Base-by-base conservation (phyloP, 2,113 vertebrate species). In the Gymnobelideus leadbeateri region DNA sequence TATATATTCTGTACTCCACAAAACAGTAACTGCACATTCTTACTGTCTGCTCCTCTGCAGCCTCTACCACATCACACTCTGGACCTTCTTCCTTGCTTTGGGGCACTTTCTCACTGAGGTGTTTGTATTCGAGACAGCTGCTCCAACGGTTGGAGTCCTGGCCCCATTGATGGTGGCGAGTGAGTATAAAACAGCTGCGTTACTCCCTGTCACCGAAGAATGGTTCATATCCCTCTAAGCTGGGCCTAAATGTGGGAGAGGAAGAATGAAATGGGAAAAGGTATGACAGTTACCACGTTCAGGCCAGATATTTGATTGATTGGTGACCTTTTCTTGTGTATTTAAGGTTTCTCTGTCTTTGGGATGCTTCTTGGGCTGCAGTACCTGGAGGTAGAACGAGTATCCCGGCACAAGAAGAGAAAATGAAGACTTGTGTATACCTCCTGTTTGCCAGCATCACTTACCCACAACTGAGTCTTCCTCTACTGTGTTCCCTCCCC, bases 51-150 rank as follows among this genome's bases (percentile, higher is more conserved):
- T 96, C 91, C 95, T 84, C 91, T 47, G 54, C 98, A 99, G 99
- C 97, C 99, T 99, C n/a, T 99, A 99, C 97, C 99, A 99, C 98
- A 98, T 99, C 98, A 99, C 99, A 0, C 98, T 99, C 37, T 99
- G 99, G 98, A 99, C 99, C 31, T 99, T 99, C 98, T 98, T 99
- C 92, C 97, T 99, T 95, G 99, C 99, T 43, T 97, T 99, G 93
- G 99, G 99, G 14, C 99, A 99, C 97, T 99, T 99, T 97, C 98
- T 99, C 90, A 99, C 99, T 0, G 99, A 99, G 97, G 98, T 99
- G 91, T 99, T 99, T 95, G 93, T 99, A 94, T 99, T 99, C 91
- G 99, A 98, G 98, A 99, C 99, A 0, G 99, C 99, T 10, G 99
- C 99, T 28, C 96, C 99, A 94, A 99, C 99, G 0, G 99, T 99